A percentile compares a stretch with the other conserved stretches of the same genome.
Conservation (phyloP, 2,888 invertebrate species). For the Nomada ferruginata region DNA sequence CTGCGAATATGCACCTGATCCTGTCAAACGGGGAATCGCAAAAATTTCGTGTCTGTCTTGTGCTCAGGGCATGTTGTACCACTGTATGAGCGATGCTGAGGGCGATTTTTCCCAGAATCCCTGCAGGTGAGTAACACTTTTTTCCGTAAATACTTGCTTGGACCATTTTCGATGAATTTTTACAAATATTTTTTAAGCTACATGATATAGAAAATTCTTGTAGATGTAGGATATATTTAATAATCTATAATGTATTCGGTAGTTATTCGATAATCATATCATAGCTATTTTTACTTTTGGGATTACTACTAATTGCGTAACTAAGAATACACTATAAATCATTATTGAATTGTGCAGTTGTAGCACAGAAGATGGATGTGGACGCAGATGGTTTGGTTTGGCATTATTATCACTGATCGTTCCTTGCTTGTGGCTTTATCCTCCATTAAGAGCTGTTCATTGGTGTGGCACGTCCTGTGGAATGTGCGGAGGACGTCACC, state of each 20-base stretch:
- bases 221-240: slow-evolving; percentile 8
- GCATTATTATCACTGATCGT: slow-evolving; percentile 94
- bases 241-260: slow-evolving; percentile 34
- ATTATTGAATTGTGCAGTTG: slow-evolving; percentile 74
- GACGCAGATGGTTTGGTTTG: slow-evolving; percentile 93
- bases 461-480: slow-evolving; percentile 92
- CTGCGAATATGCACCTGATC: slow-evolving; percentile 95
- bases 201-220: slow-evolving; percentile 3
- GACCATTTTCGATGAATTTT: slow-evolving; percentile 9
- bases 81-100: slow-evolving; percentile 96
- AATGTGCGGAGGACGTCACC: slow-evolving; percentile 93
- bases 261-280: slow-evolving; percentile 13
- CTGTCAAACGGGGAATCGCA: slow-evolving; percentile 91
- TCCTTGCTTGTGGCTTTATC: slow-evolving; percentile 97
- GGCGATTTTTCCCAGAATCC: slow-evolving; percentile 94
- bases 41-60: slow-evolving; percentile 93
- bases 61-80: slow-evolving; percentile 95
- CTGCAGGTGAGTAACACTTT: slow-evolving; percentile 86
- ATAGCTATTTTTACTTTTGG: slow-evolving; percentile 20
- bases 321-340: slow-evolving; percentile 45
- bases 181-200: neutral
- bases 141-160: neutral
- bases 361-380: slow-evolving; percentile 88
- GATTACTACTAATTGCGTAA: slow-evolving; percentile 1
- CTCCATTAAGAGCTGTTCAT: slow-evolving; percentile 93